Evolutionary conservation across 2,888 invertebrate species (phyloP), one percentile per base, ranked within the genome.

Genomic region (Noctua fimbriata): DNA sequence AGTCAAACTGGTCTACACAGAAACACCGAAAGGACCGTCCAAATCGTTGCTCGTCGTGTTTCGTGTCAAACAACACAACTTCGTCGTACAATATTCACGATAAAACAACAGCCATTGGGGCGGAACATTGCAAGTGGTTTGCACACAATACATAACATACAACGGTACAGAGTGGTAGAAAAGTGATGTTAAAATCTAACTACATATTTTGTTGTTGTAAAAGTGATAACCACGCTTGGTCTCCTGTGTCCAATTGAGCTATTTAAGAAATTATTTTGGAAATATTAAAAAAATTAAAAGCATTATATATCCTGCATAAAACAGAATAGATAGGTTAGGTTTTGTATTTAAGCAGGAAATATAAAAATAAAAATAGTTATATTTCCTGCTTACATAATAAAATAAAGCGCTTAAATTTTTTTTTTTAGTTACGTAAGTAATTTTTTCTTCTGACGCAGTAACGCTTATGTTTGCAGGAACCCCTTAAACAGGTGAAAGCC

Each of bases 61-160:
- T 80, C n/a, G 7, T 32, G 49, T 9, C 58, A 60, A 49, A 69
- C 47, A 79, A 58, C 47, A 69, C 49, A 78, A 49, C 28, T n/a
- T 32, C 7, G 24, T 18, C n/a, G n/a, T 80, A 60, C 36, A 79
- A 58, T 69, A 79, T 58, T 58, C 79, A 79, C 24, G n/a, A 70
- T 28, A 32, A 32, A 41, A 58, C 60, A 80, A 78, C 21, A 80
- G n/a, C 41, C 32, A 78, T 70, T 60, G 60, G 49, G 10, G 21
- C 10, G 10, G 60, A 72, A 52, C n/a, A 52, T 28, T 63, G 73
- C 81, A 63, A 63, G n/a, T 72, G n/a, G 52, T 81, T n/a, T 52
- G 44, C 32, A 79, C 12, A 81, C 72, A 71, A 71, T 52, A 66
- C 18, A 18, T 28, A 24, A 5, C 41, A 41, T 5, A 55, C 52